These are phyloP conservation scores for Peromyscus polionotus DNA, from an alignment of 2,113 vertebrate species.

Conservation along the genomic window DNA sequence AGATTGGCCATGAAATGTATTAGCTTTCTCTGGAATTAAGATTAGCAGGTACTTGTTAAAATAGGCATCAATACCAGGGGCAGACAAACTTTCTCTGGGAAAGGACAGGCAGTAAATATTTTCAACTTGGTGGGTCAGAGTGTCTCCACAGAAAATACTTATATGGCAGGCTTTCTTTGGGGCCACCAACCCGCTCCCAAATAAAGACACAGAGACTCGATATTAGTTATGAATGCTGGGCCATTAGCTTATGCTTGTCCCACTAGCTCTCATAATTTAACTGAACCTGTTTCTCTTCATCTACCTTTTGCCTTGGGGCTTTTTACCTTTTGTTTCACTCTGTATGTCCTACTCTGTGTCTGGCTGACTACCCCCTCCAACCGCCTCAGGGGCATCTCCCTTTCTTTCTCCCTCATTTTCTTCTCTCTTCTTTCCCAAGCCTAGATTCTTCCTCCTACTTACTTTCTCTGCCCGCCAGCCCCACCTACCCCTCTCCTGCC, in stretches of 20 bases:
- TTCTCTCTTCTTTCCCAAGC: background rate
- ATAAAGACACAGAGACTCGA: too few relatives aligned
- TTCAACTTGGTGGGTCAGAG: background rate
- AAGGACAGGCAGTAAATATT: background rate
- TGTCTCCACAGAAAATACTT: background rate
- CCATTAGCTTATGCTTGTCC: too few relatives aligned
- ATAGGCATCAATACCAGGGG: background rate
- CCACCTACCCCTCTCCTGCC: background rate
- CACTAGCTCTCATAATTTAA: too few relatives aligned
- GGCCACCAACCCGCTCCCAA: too few relatives aligned
- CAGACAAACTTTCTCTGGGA: background rate
- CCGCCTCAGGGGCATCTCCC: too few relatives aligned
- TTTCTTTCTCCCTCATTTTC: too few relatives aligned
- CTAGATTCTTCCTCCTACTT: background rate
- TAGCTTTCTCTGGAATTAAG: slow-evolving; percentile 23
- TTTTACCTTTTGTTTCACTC: background rate
- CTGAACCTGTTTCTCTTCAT: too few relatives aligned
- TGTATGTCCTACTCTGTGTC: background rate
- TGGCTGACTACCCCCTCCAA: background rate
- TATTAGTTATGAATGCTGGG: too few relatives aligned
- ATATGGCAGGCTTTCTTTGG: too few relatives aligned
- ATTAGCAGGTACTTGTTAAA: background rate
- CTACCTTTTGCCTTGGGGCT: too few relatives aligned
- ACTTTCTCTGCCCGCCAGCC: background rate
- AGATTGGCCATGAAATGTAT: background rate